Evolutionary conservation across 1,140 invertebrate species (phyloP), one percentile per base, ranked within the genome.

Genomic region (Nephila pilipes): DNA sequence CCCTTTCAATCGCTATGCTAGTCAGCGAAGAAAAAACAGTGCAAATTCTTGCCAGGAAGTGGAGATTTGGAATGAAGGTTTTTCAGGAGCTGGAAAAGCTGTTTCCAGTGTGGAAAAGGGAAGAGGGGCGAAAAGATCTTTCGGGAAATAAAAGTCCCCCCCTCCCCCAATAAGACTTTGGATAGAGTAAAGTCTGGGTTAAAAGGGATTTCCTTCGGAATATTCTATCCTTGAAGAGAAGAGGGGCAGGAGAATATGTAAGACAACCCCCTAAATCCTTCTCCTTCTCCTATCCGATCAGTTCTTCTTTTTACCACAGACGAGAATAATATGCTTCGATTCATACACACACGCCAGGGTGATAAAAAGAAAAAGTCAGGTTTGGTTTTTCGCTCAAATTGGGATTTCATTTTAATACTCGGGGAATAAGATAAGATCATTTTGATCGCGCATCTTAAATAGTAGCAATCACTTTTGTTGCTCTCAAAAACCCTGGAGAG

Each of bases 151-250:
- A 90, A 81, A 60, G 32, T 81, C 79, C 58, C 18, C 46, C 46
- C 12, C n/a, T n/a, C n/a, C 65, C 36, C 69, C 69, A 36, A 75
- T 75, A 65, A 65, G 63, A 75, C 75, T 36, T 29, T 54, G 25
- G 55, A 81, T 81, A 16, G 65, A 79, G 25, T 75, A 75, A 75
- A 81, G 29, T 79, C 16, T 36, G 75, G 88, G 88, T 90, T 90
- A 80, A 90, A 90, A 90, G 29, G 57, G 88, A 90, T 90, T 90
- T 90, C 32, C 88, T 80, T 12, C 16, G n/a, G 65, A 79, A 90
- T 81, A 60, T 81, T 90, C 55, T 65, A 85, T 14, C 32, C 58
- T 46, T 1, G 58, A 29, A 16, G 36, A 60, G 3, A 16, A 29
- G 6, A 16, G 29, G 55, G 55, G 8, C 10, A 10, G 55, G 29